Base-by-base conservation (phyloP, 2,888 invertebrate genomes). In the Heliconius charithonia region DNA sequence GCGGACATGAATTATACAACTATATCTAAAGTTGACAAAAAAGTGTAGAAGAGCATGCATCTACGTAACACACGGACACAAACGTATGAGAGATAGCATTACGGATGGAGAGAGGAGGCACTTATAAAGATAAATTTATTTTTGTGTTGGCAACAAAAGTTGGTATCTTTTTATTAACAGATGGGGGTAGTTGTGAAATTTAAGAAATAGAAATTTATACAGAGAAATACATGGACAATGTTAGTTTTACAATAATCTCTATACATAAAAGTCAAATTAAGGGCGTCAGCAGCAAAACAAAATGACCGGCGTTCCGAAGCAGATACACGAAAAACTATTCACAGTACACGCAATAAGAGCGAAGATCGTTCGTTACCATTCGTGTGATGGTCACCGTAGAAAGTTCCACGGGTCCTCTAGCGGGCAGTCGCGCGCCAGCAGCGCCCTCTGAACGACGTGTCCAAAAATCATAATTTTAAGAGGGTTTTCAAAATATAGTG, bases 311-410 rank as follows among this genome's bases (percentile, higher is more conserved):
- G 25, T 37, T 70, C 27, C 63, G 76, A 78, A 80, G 81, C 81
- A 77, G 76, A 67, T 78, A 78, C 71, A 79, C 73, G 63, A 75
- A 75, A 70, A 70, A n/a, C 32, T 69, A 65, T 59, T 71, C 67
- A 76, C 63, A 74, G 51, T 51, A 73, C 80, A 78, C n/a, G 25
- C 69, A 80, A 75, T 45, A 75, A 76, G 45, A 22, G 65, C 65
- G 62, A 59, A 59, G 63, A 41, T 66, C 63, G 67, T 69, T 59
- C 32, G 71, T 85, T 92, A 93, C 93, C 93, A 93, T 93, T 83
- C 92, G 91, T 81, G 87, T 85, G 65, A 89, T 84, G 79, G 91
- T 90, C 87, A 90, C 86, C 85, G 90, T 86, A 82, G 91, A 89
- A 80, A 90, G 87, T 62, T 85, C 83, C 69, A 90, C 88, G 81